Percentiles rank a stretch among this genome's conserved stretches.
Conservation (phyloP, 2,888 invertebrate genomes). For the Brenthis ino region DNA sequence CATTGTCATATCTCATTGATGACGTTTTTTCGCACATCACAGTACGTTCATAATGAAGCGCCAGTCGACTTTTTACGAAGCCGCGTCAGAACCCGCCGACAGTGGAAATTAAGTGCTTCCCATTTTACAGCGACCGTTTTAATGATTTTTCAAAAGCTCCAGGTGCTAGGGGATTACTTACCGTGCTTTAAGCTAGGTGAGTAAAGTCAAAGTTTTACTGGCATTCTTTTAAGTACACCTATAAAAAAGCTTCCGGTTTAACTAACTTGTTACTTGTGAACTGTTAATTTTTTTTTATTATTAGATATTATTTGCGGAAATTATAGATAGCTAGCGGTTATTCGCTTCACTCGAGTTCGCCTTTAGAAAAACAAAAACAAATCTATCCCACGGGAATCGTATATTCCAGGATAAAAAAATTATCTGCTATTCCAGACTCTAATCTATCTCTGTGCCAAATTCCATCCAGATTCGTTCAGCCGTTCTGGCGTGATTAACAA, state of each 20-base stretch:
- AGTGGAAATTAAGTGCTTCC: slow-evolving; percentile 41
- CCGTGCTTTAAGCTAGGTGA: background rate
- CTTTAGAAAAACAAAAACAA: no score
- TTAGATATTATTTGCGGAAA: no score
- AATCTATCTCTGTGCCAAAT: no score
- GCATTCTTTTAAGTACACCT: background rate
- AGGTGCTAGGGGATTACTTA: slow-evolving; percentile 28
- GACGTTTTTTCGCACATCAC: slow-evolving; percentile 20
- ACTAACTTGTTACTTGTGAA: no score
- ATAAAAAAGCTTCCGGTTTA: background rate
- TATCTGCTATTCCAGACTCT: no score
- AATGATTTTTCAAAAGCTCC: slow-evolving; percentile 38
- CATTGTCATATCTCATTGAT: slow-evolving; percentile 14
- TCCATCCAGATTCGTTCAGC: no score
- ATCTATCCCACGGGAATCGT: no score
- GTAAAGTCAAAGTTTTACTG: slow-evolving; percentile 4
- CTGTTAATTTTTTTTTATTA: no score
- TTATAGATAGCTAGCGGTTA: no score
- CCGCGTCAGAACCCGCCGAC: slow-evolving; percentile 37
- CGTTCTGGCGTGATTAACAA: no score
- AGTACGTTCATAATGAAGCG: slow-evolving; percentile 33
- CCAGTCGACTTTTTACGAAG: slow-evolving; percentile 47
- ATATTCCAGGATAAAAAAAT: no score
- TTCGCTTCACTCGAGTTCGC: no score
- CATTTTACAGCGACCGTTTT: slow-evolving; percentile 35